Base-by-base conservation (phyloP, 2,113 vertebrate species). In the Thryonomys swinderianus region DNA sequence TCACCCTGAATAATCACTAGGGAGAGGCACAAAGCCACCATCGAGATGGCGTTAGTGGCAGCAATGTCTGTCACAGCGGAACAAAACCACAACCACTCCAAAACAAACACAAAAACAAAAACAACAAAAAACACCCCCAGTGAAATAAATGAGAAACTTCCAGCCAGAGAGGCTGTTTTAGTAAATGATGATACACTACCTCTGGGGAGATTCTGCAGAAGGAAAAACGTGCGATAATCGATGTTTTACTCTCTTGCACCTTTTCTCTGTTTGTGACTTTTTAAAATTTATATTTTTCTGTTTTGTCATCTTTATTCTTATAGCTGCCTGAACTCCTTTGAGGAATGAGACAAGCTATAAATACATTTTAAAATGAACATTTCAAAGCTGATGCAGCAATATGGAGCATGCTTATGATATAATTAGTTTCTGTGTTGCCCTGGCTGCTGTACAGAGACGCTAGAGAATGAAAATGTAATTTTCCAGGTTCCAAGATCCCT, bases 331-430 rank as follows among this genome's bases (percentile, higher is more conserved):
- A 76, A 84, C 80, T 95, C 94, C 86, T 96, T 67, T 97, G 84
- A 97, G 94, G 94, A 86, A 96, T 61, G 57, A 97, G 74, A 93
- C 51, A 80, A 67, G 78, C 93, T 93, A 81, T 92, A 97, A 93
- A 95, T 96, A 96, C 78, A 88, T 83, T 87, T 30, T 32, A 66
- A 97, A 97, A 89, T 55, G 94, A 96, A 59, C 76, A 92, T 95
- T 88, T 79, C 80, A 40, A 95, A 66, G 85, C 94, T 61, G 91
- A 94, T 57, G 82, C 78, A 92, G 95, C 90, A 90, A 71, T 34
- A 81, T 3, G 12, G 83, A 85, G 79, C 67, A 59, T 13, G 51
- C 76, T 84, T 86, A 76, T 57, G 90, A 87, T 73, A 88, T 48
- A 89, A 94, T 91, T 95, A 91, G 85, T 91, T 96, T 95, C 79